Conservation (phyloP, 1,140 invertebrate species). For the Musca vetustissima region DNA sequence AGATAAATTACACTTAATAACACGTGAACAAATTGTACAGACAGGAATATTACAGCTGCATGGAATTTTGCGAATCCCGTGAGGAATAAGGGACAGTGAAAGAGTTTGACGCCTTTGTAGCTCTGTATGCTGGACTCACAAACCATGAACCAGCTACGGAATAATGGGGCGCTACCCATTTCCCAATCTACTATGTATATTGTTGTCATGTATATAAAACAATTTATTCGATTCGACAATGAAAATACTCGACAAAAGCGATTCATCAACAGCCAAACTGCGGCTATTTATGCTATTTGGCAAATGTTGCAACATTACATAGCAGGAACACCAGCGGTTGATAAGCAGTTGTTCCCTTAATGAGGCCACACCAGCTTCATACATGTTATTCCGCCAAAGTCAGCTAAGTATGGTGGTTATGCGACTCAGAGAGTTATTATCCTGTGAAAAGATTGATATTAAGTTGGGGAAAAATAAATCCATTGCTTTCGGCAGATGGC, state of each 20-base stretch:
- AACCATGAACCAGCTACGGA: too few relatives aligned
- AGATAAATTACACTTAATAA: background rate
- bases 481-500: too few relatives aligned
- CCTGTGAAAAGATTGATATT: background rate
- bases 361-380: conserved; percentile 49
- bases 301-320: conserved; percentile 37
- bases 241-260: conserved; percentile 32
- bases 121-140: too few relatives aligned
- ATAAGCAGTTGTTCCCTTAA: conserved; percentile 53
- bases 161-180: background rate
- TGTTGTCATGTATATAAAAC: background rate
- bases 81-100: too few relatives aligned
- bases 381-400: conserved; percentile 53
- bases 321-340: conserved; percentile 44
- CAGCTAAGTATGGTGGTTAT: conserved; percentile 28
- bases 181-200: background rate
- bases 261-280: conserved; percentile 38
- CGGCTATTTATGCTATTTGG: conserved; percentile 7
- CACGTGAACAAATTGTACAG: background rate
- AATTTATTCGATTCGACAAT: conserved; percentile 46
- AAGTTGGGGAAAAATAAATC: too few relatives aligned
- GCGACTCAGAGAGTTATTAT: conserved; percentile 26
- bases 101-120: too few relatives aligned
- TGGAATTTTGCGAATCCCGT: too few relatives aligned
- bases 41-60: background rate